Evolutionary conservation across 2,888 invertebrate species (phyloP).

Genomic region (Halictus ligatus): DNA sequence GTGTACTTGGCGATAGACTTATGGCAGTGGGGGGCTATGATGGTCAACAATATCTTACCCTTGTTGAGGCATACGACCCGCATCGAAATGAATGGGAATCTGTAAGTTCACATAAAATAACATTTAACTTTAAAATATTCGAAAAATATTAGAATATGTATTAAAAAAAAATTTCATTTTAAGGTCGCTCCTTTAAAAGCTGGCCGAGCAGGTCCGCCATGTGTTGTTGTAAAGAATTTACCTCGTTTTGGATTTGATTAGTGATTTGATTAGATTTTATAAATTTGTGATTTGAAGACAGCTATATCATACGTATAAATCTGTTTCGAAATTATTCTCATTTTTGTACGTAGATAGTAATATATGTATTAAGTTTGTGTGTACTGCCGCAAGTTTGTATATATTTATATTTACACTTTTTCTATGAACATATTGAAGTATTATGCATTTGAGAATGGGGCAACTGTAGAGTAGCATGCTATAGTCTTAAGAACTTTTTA

Average conservation of each 20-base stretch:
- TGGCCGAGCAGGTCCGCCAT: constrained; percentile 95
- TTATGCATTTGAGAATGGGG: constrained; percentile 11
- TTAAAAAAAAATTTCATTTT: constrained; percentile 74
- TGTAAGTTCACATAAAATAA: constrained; percentile 77
- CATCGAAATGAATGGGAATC: constrained; percentile 91
- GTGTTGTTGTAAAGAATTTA: constrained; percentile 87
- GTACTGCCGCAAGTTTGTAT: constrained; percentile 44
- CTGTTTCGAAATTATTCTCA: background rate
- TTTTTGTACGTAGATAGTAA: constrained; percentile 17
- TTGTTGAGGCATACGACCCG: constrained; percentile 96
- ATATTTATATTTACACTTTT: constrained; percentile 57
- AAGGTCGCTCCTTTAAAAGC: constrained; percentile 92
- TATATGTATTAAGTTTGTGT: constrained; percentile 26
- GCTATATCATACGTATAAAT: constrained; percentile 19
- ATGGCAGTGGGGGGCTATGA: constrained; percentile 96
- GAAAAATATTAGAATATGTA: background rate
- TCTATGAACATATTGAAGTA: constrained; percentile 41
- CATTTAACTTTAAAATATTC: constrained; percentile 12
- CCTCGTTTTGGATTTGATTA: constrained; percentile 31
- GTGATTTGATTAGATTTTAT: background rate
- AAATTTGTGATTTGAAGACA: constrained; percentile 5
- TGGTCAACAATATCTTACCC: constrained; percentile 93
- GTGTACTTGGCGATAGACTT: constrained; percentile 92
- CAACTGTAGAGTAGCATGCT: constrained; percentile 9
- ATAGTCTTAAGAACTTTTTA: constrained; percentile 23